Evolutionary conservation across 2,888 invertebrate species (phyloP), one percentile per base, ranked within the genome.

Genomic region (Anoplius nigerrimus): DNA sequence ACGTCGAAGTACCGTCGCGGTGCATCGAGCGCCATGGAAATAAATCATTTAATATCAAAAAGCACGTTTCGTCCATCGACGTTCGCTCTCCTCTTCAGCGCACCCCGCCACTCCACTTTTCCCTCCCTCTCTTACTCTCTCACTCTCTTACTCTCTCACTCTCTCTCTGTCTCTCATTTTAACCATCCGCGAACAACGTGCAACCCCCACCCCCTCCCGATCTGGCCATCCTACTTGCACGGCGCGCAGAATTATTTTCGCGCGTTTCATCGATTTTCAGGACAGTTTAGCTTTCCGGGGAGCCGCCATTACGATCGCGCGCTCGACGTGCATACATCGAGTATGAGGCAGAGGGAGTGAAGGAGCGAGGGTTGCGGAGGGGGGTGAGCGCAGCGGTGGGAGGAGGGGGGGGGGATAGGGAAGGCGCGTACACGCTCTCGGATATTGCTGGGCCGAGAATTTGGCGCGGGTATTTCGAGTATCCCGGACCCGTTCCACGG

Each of bases 1-100:
- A 6, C 21, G 20, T 52, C 52, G 52, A 53, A 20, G 48, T 48
- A 48, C 16, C 48, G 48, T 34, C 48, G 48, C 48, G 18, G 45
- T 22, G 22, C 42, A 62, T 62, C 27, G 54, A 62, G 34, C 21
- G 27, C 62, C 16, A 46, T 24, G 24, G 24, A 56, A 60, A 68
- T 63, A 56, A 68, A 74, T 74, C 66, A 75, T 69, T 71, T 52
- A 65, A 74, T 67, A 67, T 66, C 45, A 43, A 22, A 62, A 69
- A 54, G 55, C 46, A 21, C 27, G 71, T 34, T 34, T 34, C 8
- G 34, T 34, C 34, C 34, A 34, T 34, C 34, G 34, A 34, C 34
- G 34, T 34, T 6, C 34, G 11, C 34, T 34, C 34, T 34, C 34
- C 34, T 34, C 34, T 34, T 11, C 34, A 8, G 8, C 34, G n/a